Base-by-base conservation (phyloP, 2,113 vertebrate genomes). In the Probosciger aterrimus region DNA sequence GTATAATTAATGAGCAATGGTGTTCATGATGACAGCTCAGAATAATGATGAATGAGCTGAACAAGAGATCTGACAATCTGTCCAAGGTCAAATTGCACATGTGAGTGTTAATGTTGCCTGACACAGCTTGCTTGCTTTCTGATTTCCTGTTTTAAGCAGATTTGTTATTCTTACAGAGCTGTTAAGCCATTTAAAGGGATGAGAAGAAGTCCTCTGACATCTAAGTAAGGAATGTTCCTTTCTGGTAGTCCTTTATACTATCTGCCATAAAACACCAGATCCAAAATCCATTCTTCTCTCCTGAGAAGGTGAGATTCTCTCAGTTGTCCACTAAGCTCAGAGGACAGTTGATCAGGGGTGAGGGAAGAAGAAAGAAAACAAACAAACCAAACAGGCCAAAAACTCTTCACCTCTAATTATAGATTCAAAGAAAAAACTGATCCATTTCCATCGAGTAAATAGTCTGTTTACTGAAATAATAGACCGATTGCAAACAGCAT, bases 31-130 rank as follows among this genome's bases (percentile, higher is more conserved):
- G 96, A 69, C 88, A 95, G 60, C 87, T 91, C 77, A 77, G 91
- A 96, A 96, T 94, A 88, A 95, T 98, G 96, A 97, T 97, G 96
- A 97, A 97, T 96, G 93, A 96, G 94, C 73, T 85, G 93, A 93
- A 79, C 64, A 80, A 84, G 85, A 78, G 63, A 95, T 79, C 82
- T 71, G 55, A 94, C 3, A 8, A 95, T 86, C 64, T 95, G 47
- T 82, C 91, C 93, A 97, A 96, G 83, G 95, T 91, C 96, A 82
- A 87, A 78, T 91, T 93, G 63, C 85, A 93, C 71, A 82, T 20
- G 65, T 78, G 87, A 91, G 73, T 43, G 77, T 79, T 88, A 88
- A 84, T 86, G 65, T 69, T 96, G 73, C 69, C 76, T 94, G 89
- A 87, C 35, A 92, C 81, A 86, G 96, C 86, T 92, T 93, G 93